Evolutionary conservation across 2,888 invertebrate genomes (phyloP).

Genomic region (Ellobium chinense): DNA sequence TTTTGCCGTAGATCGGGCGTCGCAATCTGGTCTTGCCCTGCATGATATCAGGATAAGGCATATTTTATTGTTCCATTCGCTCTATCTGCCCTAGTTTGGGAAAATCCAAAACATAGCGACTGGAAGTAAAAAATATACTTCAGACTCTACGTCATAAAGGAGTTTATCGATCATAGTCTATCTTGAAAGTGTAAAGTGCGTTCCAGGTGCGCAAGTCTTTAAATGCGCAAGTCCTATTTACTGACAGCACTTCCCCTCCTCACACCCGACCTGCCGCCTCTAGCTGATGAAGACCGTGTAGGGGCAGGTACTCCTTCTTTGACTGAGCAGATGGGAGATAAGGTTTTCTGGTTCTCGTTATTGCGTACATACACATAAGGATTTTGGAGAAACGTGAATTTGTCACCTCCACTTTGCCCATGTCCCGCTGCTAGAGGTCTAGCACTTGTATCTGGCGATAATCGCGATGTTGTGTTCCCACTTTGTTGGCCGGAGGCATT

Average conservation of each 20-base stretch:
- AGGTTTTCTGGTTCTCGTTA: background rate
- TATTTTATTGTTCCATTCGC: too few species aligned
- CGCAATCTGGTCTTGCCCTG: too few species aligned
- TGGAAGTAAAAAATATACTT: too few species aligned
- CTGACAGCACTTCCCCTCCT: conserved; percentile 15
- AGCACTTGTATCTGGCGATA: background rate
- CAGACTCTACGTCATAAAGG: too few species aligned
- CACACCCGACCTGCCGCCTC: background rate
- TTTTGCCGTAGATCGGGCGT: too few species aligned
- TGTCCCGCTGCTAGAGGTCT: background rate
- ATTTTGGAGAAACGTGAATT: background rate
- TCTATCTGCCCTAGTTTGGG: too few species aligned
- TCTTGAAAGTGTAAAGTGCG: too few species aligned
- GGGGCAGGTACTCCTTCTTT: background rate
- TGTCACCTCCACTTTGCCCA: background rate
- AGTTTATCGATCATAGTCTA: too few species aligned
- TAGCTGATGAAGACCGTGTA: background rate
- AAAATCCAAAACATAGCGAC: too few species aligned
- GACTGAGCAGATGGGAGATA: conserved; percentile 8
- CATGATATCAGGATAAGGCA: too few species aligned
- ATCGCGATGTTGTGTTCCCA: background rate
- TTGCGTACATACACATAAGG: background rate
- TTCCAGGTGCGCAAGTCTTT: too few species aligned
- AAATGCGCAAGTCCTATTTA: background rate
- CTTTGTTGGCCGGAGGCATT: background rate